Base-by-base conservation (phyloP, 2,797 vertebrate species). In the Pteropus rufus region DNA sequence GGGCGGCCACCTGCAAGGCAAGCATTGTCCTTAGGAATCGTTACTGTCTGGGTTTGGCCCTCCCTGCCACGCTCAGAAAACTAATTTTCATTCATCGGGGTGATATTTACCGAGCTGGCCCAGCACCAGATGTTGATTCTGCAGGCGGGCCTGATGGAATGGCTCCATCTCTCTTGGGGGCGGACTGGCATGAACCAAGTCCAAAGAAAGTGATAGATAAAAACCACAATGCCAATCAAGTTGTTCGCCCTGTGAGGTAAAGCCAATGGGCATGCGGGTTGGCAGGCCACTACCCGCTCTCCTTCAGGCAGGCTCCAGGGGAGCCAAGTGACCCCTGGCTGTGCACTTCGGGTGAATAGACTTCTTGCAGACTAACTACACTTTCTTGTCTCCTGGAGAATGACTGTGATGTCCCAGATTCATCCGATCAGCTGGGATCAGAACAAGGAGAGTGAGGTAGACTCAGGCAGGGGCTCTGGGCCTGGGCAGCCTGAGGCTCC, bases 171-270 rank as follows among this genome's bases (percentile, higher is more conserved):
- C 60, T 91, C 85, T 60, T 46, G 24, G 79, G 88, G 54, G 58
- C 90, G 44, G 94, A 58, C 91, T 81, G 79, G 64, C 89, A 94
- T 19, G 89, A 89, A 60, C 89, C 86, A 92, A n/a, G 85, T 91
- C 94, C 92, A 90, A 82, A 93, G 72, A 82, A 65, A 56, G 3
- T 12, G 56, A 83, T 44, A 34, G 69, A 70, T 79, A 72, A 73
- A 82, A 80, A 36, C 64, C 62, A 39, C 39, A 3, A 31, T 12
- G 85, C 64, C 93, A 89, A 9, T n/a, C 58, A 39, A 65, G 62
- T 49, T 11, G 41, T 54, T 60, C 49, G n/a, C 91, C 73, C 54
- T 12, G 39, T 52, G 85, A 90, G 73, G 23, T 0, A 16, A n/a
- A 85, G 77, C 44, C 21, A 4, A 9, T 0, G 0, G 54, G 39